A percentile compares a stretch with the other conserved stretches of the same genome.
Conservation (phyloP, 1,140 invertebrate species). For the Pseudomyrmex gracilis region DNA sequence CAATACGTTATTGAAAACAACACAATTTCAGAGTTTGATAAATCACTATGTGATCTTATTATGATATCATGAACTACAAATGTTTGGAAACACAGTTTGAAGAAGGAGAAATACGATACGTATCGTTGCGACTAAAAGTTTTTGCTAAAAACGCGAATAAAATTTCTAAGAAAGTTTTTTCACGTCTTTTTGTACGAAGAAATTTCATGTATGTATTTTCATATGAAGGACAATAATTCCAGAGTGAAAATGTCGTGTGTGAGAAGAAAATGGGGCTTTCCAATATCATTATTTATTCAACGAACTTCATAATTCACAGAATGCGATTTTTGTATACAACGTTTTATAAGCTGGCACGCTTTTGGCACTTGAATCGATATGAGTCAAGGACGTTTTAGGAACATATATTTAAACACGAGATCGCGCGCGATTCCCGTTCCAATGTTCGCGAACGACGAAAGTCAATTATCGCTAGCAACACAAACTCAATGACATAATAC, state of each 20-base stretch:
- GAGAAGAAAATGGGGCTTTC: not conserved
- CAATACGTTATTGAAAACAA: not conserved
- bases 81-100: not conserved
- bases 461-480: not conserved
- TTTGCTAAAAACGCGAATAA: no score
- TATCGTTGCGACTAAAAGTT: not conserved
- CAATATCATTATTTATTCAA: not conserved
- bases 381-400: slow-evolving; percentile 20
- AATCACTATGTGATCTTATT: not conserved
- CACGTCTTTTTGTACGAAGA: not conserved
- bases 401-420: not conserved
- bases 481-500: slow-evolving; percentile 24
- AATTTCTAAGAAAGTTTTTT: not conserved
- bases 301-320: slow-evolving; percentile 38
- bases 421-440: not conserved
- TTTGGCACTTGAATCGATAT: slow-evolving; percentile 42
- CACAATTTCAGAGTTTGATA: not conserved
- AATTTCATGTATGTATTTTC: not conserved
- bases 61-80: not conserved
- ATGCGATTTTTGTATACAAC: slow-evolving; percentile 16
- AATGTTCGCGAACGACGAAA: slow-evolving; percentile 17
- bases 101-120: not conserved
- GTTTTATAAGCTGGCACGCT: slow-evolving; percentile 17
- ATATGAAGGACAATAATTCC: not conserved
- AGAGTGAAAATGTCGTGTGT: not conserved